These are phyloP conservation scores for Chiloscyllium punctatum DNA, from an alignment of 2,797 vertebrate species.

Conservation along the genomic window DNA sequence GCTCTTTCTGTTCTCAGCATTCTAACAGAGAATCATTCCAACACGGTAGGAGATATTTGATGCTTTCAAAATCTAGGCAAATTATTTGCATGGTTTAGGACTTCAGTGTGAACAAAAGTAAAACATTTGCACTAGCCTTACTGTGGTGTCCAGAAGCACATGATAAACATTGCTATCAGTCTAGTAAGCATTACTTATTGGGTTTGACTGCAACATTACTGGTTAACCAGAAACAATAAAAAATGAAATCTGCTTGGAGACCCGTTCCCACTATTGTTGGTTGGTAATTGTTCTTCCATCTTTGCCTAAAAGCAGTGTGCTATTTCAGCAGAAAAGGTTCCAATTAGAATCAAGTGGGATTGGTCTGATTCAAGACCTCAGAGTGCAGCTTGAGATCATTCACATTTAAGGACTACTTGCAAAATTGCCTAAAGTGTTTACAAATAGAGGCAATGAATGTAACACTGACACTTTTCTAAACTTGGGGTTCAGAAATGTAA, in stretches of 20 bases:
- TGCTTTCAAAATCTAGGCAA: not conserved
- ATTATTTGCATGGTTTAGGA: no score
- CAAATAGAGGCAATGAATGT: not conserved
- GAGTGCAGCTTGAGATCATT: not conserved
- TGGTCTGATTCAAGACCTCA: not conserved
- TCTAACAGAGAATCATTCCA: constrained; percentile 56
- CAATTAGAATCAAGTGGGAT: not conserved
- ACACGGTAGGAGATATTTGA: constrained; percentile 50
- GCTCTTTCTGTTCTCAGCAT: constrained; percentile 59
- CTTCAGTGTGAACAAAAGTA: not conserved
- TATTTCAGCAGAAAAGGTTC: not conserved
- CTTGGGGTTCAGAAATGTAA: not conserved
- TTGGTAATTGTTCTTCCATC: not conserved
- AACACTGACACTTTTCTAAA: not conserved
- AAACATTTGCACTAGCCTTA: not conserved
- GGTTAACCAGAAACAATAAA: not conserved
- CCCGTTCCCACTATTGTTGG: not conserved
- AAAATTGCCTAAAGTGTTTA: not conserved
- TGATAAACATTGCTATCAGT: not conserved
- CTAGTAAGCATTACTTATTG: not conserved
- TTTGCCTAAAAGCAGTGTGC: not conserved
- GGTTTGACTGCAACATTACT: not conserved
- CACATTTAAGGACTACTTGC: not conserved
- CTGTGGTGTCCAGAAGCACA: not conserved
- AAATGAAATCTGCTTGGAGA: not conserved